Percentiles rank a stretch among this genome's conserved stretches.
phyloP scores from a whole-genome alignment of 2,888 invertebrate species.

The Cantharis flavilabris region DNA sequence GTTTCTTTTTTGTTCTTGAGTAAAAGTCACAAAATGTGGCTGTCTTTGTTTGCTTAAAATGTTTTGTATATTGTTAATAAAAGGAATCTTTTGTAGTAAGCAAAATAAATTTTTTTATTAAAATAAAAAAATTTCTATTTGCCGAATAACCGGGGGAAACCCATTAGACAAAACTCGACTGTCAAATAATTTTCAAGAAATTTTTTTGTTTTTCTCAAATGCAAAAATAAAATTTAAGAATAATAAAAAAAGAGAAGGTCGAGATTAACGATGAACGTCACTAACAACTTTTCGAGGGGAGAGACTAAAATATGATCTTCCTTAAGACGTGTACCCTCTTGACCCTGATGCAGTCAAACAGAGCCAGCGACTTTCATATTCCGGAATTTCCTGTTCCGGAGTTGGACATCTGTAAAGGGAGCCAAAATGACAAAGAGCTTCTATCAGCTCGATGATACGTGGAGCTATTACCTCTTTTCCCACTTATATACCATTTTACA shows the following conservation, averaged over 20 bases:
- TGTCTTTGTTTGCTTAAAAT: conserved; percentile 13
- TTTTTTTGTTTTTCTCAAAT: background rate
- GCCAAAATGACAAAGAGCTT: conserved; percentile 19
- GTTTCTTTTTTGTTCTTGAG: conserved; percentile 14
- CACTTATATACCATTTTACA: conserved; percentile 16
- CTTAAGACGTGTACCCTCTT: background rate
- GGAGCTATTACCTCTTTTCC: conserved; percentile 18
- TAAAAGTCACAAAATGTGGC: conserved; percentile 2
- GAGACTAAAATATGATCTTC: conserved; percentile 14
- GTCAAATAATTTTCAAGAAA: background rate
- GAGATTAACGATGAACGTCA: conserved; percentile 14
- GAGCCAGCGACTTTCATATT: background rate
- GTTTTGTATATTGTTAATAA: conserved; percentile 15
- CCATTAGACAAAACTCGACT: background rate
- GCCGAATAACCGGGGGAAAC: background rate
- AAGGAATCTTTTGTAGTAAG: conserved; percentile 13
- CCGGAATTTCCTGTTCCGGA: background rate
- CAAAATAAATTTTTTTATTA: conserved; percentile 20
- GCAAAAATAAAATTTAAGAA: background rate
- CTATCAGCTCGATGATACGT: conserved; percentile 22
- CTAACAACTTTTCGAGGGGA: conserved; percentile 3
- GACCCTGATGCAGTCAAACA: conserved; percentile 14
- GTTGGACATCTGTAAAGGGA: conserved; percentile 14
- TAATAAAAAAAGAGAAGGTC: conserved; percentile 7
- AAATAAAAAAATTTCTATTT: conserved; percentile 8